Evolutionary conservation across 2,797 vertebrate genomes (phyloP), one percentile per base, ranked within the genome.

Genomic region (Scarus forsteni): DNA sequence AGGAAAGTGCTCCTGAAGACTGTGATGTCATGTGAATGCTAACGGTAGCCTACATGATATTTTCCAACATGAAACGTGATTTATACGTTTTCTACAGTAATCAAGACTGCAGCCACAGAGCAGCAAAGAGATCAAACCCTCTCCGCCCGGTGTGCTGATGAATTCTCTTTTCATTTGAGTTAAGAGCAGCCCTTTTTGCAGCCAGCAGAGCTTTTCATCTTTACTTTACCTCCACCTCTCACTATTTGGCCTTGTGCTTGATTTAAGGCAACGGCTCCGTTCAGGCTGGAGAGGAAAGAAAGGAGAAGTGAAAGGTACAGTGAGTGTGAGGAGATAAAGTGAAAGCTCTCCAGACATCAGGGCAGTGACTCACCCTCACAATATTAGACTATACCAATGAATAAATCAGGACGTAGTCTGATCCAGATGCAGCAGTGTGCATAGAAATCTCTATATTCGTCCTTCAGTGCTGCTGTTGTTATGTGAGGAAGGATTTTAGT

Each of bases 341-440:
- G 39, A 58, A 66, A 60, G 60, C 49, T 66, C 57, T 82, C 16
- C 8, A 58, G 42, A 70, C 79, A 70, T 82, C 69, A 67, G 66
- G 58, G 70, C 59, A 79, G 61, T 75, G 79, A 78, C 59, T 79
- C 83, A 75, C 62, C 38, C 71, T 63, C 64, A 73, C 66, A 79
- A 71, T 75, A 82, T 70, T 69, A 62, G 70, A 35, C 18, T 73
- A 70, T 74, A 83, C 62, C 34, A 63, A 73, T 81, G 57, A 75
- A 84, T 81, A 79, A 81, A 87, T 81, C 68, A 87, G 69, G 73
- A 71, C 52, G 45, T 52, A 43, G 51, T 51, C 55, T 38, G 51
- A 15, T 56, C 67, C 59, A 66, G 73, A 79, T 57, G 80, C 73
- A 59, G 72, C 42, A 42, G 54, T 27, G 68, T 16, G 36, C 36